These are phyloP conservation scores for Chaunax sp. DNA, from an alignment of 2,797 vertebrate species.

Conservation along the genomic window DNA sequence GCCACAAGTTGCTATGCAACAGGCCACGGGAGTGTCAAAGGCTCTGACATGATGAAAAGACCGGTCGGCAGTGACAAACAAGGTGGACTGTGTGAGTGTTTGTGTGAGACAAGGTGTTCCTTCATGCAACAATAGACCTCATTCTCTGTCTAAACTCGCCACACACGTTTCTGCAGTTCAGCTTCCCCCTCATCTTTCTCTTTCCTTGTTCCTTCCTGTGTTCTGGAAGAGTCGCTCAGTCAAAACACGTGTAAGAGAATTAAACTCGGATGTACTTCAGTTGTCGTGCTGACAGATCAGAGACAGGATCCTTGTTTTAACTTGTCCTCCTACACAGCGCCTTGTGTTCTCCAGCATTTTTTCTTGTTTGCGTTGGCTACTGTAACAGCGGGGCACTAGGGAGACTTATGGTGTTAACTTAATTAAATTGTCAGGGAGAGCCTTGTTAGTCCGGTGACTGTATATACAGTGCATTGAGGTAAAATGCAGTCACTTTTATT, in stretches of 20 bases:
- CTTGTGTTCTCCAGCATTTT: slow-evolving; percentile 46
- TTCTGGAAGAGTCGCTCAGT: slow-evolving; percentile 25
- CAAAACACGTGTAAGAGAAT: slow-evolving; percentile 55
- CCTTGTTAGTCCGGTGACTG: slow-evolving; percentile 68
- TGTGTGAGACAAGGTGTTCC: slow-evolving; percentile 56
- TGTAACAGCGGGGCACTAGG: slow-evolving; percentile 45
- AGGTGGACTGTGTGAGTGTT: slow-evolving; percentile 31
- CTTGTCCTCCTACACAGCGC: slow-evolving; percentile 22
- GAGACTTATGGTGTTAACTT: slow-evolving; percentile 62
- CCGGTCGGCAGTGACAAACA: slow-evolving; percentile 60
- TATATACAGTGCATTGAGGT: slow-evolving; percentile 37
- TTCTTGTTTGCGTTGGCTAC: slow-evolving; percentile 36
- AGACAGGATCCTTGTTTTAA: slow-evolving; percentile 54
- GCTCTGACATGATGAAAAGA: slow-evolving; percentile 51
- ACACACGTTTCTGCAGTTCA: slow-evolving; percentile 38
- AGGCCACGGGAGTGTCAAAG: slow-evolving; percentile 49
- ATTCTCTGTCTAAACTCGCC: slow-evolving; percentile 44
- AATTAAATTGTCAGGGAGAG: slow-evolving; percentile 78
- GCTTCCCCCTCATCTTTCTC: slow-evolving; percentile 20
- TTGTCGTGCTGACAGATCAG: slow-evolving; percentile 49
- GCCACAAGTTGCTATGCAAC: slow-evolving; percentile 82
- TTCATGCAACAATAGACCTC: slow-evolving; percentile 33
- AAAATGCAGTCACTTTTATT: slow-evolving; percentile 6
- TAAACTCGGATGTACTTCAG: slow-evolving; percentile 34
- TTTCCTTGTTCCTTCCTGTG: slow-evolving; percentile 49